Conservation (phyloP, 2,797 vertebrate species). For the Scolopax bukidnonensis region DNA sequence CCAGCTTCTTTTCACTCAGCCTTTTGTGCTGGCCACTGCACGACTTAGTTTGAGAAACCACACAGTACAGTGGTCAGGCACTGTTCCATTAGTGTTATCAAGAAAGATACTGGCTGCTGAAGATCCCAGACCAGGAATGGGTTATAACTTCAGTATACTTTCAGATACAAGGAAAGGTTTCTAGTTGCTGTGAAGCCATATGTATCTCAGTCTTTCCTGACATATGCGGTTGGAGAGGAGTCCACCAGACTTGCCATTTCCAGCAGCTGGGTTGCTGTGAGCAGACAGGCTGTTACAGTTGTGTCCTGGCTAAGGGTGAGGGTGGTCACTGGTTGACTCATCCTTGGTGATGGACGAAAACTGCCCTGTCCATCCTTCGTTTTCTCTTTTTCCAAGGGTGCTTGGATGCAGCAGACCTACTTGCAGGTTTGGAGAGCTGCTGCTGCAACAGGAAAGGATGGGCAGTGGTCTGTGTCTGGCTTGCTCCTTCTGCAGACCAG, state of each 20-base stretch:
- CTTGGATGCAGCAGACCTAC: neutral
- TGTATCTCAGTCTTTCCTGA: neutral
- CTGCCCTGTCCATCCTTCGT: neutral
- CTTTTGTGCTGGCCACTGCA: neutral
- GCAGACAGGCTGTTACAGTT: neutral
- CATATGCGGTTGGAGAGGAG: accelerated
- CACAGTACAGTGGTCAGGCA: accelerated
- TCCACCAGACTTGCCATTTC: neutral
- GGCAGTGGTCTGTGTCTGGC: neutral
- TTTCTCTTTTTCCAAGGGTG: neutral
- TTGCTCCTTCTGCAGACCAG: accelerated
- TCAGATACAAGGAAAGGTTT: neutral
- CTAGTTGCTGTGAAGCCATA: neutral
- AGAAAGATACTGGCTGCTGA: neutral
- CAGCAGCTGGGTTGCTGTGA: neutral
- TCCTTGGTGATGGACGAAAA: neutral
- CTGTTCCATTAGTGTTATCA: neutral
- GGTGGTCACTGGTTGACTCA: neutral
- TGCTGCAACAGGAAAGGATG: neutral
- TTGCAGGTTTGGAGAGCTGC: neutral
- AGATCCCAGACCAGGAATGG: neutral
- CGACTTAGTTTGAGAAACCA: neutral
- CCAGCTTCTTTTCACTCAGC: neutral
- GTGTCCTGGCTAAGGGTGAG: neutral
- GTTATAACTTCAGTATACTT: neutral